Conservation (phyloP, 2,888 invertebrate species). For the Drosophila hawaiiensis region DNA sequence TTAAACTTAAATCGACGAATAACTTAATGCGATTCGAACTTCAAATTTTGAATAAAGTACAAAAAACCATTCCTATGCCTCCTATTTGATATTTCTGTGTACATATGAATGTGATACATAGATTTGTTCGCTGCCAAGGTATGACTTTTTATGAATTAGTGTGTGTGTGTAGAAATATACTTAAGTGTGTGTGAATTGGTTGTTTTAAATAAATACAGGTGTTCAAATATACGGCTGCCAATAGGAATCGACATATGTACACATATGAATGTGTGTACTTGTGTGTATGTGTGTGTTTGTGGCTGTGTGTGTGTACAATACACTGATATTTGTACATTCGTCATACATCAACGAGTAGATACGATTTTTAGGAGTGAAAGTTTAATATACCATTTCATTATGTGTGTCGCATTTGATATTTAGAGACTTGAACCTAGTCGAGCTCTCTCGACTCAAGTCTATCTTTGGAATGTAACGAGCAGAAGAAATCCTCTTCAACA, state of each 20-base stretch:
- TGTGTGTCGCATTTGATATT: background rate
- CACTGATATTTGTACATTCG: background rate
- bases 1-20: background rate
- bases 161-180: background rate
- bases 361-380: background rate
- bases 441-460: background rate
- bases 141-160: background rate
- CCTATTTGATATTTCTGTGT: background rate
- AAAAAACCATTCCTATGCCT: background rate
- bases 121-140: background rate
- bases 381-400: background rate
- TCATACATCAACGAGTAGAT: background rate
- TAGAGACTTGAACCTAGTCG: background rate
- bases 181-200: slow-evolving; percentile 24
- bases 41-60: background rate
- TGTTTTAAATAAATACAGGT: slow-evolving; percentile 72
- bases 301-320: background rate
- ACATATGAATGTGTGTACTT: background rate
- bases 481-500: background rate
- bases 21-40: background rate
- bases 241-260: background rate
- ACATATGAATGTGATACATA: background rate
- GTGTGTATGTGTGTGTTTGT: background rate
- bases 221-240: slow-evolving; percentile 56
- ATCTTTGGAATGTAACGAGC: background rate